phyloP scores from a whole-genome alignment of 2,113 vertebrate species.

The Halichoeres trimaculatus region DNA sequence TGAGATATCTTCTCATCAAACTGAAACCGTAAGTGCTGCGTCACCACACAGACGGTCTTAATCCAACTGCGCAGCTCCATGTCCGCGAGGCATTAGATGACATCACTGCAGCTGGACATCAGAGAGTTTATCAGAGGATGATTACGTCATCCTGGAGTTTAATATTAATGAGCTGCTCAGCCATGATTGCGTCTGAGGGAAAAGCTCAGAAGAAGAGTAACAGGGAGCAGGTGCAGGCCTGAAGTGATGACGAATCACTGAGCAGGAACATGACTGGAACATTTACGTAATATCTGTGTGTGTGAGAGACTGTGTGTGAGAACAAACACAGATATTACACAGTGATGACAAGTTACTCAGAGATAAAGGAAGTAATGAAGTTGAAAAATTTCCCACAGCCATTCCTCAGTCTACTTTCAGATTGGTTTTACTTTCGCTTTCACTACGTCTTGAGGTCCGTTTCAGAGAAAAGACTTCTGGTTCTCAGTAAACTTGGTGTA shows the following conservation, averaged over 20 bases:
- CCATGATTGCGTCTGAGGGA: conserved; percentile 3
- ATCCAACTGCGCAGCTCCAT: conserved; percentile 38
- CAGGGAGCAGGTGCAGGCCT: conserved; percentile 58
- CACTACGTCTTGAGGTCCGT: neutral
- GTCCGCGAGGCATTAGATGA: conserved; percentile 25
- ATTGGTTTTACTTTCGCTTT: neutral
- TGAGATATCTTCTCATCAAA: neutral
- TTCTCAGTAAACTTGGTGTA: neutral
- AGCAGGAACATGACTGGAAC: conserved; percentile 26
- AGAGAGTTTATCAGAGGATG: conserved; percentile 15
- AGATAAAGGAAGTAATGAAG: neutral
- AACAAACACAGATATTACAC: neutral
- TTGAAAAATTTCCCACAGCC: neutral
- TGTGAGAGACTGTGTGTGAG: neutral
- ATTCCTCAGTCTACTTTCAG: neutral
- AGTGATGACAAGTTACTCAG: neutral
- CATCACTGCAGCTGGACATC: conserved; percentile 17
- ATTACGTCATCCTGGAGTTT: conserved; percentile 25
- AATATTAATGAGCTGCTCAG: conserved; percentile 30
- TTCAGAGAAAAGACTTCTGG: neutral
- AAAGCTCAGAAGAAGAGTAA: conserved; percentile 11
- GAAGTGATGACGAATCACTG: conserved; percentile 23
- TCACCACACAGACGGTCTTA: conserved; percentile 8
- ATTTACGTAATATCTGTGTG: conserved; percentile 43
- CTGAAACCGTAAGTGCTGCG: neutral